phyloP scores from a whole-genome alignment of 2,113 vertebrate species.

The Candoia aspera region DNA sequence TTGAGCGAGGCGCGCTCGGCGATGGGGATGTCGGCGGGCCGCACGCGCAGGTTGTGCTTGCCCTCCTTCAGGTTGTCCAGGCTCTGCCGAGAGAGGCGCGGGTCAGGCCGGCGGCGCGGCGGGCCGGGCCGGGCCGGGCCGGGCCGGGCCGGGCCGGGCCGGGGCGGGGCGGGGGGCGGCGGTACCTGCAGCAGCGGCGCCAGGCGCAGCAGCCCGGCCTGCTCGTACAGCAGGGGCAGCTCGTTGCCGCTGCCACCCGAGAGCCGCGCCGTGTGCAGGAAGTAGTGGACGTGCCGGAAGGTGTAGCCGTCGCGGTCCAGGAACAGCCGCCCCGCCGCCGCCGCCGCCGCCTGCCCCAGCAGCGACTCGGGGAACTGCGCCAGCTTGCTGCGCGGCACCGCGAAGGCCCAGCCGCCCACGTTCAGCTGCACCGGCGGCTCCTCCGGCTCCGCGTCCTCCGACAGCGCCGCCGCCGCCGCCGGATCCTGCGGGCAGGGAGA shows the following conservation, averaged over 20 bases:
- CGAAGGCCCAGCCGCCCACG: slow-evolving; percentile 71
- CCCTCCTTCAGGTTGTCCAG: slow-evolving; percentile 72
- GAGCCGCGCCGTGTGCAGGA: slow-evolving; percentile 65
- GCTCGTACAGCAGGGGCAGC: slow-evolving; percentile 65
- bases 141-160: too few relatives aligned
- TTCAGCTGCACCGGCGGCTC: slow-evolving; percentile 59
- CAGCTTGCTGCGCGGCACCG: slow-evolving; percentile 61
- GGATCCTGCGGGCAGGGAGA: slow-evolving; percentile 48
- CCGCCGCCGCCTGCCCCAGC: slow-evolving; percentile 64
- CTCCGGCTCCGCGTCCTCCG: slow-evolving; percentile 49
- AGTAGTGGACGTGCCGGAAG: slow-evolving; percentile 72
- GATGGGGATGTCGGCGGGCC: slow-evolving; percentile 65
- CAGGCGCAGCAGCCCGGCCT: slow-evolving; percentile 59
- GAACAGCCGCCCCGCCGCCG: slow-evolving; percentile 35
- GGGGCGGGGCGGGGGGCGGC: background rate
- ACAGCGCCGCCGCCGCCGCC: background rate
- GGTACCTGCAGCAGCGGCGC: slow-evolving; percentile 66
- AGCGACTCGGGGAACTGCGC: slow-evolving; percentile 67
- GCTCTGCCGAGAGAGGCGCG: background rate
- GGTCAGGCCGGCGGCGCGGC: background rate
- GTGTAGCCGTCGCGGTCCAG: slow-evolving; percentile 69
- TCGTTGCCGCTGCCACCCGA: slow-evolving; percentile 65
- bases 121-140: background rate
- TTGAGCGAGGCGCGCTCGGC: slow-evolving; percentile 69
- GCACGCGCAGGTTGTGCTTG: slow-evolving; percentile 65